A percentile compares a stretch with the other conserved stretches of the same genome.
phyloP scores from a whole-genome alignment of 92 coral and sea anemone species.

The Phymanthus crucifer region DNA sequence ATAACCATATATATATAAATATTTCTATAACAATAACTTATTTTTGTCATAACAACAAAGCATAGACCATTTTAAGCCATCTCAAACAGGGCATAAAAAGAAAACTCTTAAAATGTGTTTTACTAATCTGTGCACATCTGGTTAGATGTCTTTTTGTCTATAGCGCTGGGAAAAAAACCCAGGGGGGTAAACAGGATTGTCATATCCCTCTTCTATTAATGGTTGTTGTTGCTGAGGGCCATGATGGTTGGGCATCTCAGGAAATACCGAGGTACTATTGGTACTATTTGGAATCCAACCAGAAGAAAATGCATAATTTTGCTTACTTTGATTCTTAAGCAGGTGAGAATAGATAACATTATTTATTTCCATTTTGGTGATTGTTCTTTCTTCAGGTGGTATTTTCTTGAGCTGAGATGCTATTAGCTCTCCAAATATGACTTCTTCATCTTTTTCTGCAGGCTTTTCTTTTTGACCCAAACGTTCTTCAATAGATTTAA shows the following conservation, averaged over 20 bases:
- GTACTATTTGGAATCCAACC: background rate
- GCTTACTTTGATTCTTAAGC: background rate
- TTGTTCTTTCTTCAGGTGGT: no score
- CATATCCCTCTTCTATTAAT: background rate
- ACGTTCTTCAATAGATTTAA: no score
- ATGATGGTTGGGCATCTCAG: background rate
- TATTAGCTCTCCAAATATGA: no score
- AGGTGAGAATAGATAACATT: background rate
- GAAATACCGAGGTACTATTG: background rate
- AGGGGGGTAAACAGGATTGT: background rate
- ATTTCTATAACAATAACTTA: background rate
- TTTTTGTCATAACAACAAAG: background rate
- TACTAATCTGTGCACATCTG: no score
- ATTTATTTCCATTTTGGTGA: constrained; percentile 11
- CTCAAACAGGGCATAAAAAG: constrained; percentile 9
- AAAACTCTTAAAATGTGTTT: background rate
- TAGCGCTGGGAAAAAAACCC: background rate
- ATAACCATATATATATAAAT: background rate
- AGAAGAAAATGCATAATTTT: background rate
- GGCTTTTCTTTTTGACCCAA: no score
- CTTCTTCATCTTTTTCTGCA: no score
- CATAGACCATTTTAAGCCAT: background rate
- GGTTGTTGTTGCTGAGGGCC: background rate
- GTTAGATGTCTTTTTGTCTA: background rate
- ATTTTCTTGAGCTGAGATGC: no score